These are phyloP conservation scores for Crotophaga sulcirostris DNA, from an alignment of 2,113 vertebrate species.

Conservation along the genomic window DNA sequence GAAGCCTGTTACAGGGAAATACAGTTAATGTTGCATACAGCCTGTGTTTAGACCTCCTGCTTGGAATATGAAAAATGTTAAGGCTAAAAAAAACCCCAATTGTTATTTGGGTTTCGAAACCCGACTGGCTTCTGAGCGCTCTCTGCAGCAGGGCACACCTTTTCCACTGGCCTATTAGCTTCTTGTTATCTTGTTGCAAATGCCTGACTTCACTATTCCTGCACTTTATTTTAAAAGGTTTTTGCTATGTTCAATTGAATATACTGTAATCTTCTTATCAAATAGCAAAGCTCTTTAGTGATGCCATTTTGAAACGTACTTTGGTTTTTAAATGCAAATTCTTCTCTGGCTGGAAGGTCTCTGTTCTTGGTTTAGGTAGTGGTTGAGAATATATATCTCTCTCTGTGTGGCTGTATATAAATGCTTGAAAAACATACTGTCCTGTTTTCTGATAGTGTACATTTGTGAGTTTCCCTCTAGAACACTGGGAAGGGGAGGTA, in stretches of 20 bases:
- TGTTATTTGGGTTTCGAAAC: constrained; percentile 39
- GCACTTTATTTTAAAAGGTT: constrained; percentile 60
- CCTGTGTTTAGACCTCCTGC: constrained; percentile 55
- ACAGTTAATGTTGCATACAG: constrained; percentile 53
- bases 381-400: not conserved
- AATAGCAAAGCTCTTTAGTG: constrained; percentile 55
- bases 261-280: constrained; percentile 68
- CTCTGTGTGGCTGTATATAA: not conserved
- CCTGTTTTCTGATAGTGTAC: not conserved
- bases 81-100: not conserved
- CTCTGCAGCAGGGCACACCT: constrained; percentile 22
- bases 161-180: constrained; percentile 34
- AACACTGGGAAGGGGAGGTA: not conserved
- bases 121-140: not conserved
- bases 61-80: constrained; percentile 52
- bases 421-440: not conserved
- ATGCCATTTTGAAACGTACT: constrained; percentile 58
- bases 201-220: not conserved
- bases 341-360: constrained; percentile 26
- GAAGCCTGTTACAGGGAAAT: constrained; percentile 57
- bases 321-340: constrained; percentile 56
- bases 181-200: constrained; percentile 38
- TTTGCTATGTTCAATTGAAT: constrained; percentile 52
- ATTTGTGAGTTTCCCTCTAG: not conserved
- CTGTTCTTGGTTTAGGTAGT: not conserved